Evolutionary conservation across 2,113 vertebrate species (phyloP).

Genomic region (Myotis davidii): DNA sequence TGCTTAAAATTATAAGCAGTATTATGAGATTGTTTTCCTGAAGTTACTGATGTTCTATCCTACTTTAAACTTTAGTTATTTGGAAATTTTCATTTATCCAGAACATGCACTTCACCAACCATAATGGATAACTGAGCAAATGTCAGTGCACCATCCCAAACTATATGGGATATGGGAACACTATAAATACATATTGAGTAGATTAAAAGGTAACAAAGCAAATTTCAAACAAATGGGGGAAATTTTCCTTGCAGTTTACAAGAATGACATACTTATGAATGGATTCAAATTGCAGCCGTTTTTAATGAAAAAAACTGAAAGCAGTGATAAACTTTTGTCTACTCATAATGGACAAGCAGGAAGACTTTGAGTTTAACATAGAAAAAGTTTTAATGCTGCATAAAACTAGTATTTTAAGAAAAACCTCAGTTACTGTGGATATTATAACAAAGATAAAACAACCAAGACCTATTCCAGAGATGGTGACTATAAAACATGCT

Average conservation of each 20-base stretch:
- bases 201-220: not conserved
- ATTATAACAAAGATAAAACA: not conserved
- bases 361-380: not conserved
- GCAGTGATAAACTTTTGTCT: not conserved
- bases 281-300: slow-evolving; percentile 40
- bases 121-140: not conserved
- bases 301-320: not conserved
- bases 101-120: not conserved
- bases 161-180: not conserved
- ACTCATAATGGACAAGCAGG: not conserved
- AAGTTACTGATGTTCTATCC: not conserved
- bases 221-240: not conserved
- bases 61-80: not conserved
- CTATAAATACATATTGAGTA: not conserved
- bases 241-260: not conserved
- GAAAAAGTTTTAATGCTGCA: not conserved
- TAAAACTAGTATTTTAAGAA: slow-evolving; percentile 14
- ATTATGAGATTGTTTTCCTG: not conserved
- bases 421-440: not conserved
- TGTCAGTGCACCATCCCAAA: not conserved
- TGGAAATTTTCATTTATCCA: not conserved
- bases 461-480: not conserved
- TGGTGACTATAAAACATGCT: not conserved
- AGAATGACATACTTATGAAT: not conserved
- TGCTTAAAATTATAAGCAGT: not conserved